These are phyloP conservation scores for Prionchulus punctatus DNA, from an alignment of 2,888 invertebrate genomes.

Conservation along the genomic window DNA sequence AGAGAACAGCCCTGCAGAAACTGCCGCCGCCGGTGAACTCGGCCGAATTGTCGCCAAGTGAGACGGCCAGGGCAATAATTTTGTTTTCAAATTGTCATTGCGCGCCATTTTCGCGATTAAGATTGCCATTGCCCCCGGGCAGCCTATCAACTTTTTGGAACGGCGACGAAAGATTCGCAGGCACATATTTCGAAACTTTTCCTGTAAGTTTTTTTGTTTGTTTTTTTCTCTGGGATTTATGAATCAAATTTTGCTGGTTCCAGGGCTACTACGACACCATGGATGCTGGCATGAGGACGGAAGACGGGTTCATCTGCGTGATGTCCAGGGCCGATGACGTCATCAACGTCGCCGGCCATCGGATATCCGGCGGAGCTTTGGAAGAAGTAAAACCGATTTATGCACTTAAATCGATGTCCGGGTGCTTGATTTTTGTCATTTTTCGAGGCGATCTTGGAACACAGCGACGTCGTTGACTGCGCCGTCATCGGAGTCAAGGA, in stretches of 20 bases:
- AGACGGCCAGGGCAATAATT: no score
- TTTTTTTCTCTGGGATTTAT: conserved; percentile 7
- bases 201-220: conserved; percentile 46
- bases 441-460: conserved; percentile 54
- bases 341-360: conserved; percentile 83
- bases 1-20: conserved; percentile 48
- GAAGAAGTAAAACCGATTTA: conserved; percentile 50
- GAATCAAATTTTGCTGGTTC: no score
- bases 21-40: conserved; percentile 53
- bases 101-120: conserved; percentile 37
- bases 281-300: conserved; percentile 75
- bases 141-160: conserved; percentile 64
- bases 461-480: conserved; percentile 65
- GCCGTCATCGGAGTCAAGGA: conserved; percentile 80
- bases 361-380: conserved; percentile 68
- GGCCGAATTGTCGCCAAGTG: conserved; percentile 54
- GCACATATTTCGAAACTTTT: conserved; percentile 63
- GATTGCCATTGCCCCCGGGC: conserved; percentile 74
- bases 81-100: no score
- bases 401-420: no score
- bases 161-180: conserved; percentile 58
- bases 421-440: no score
- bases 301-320: conserved; percentile 66
- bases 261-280: conserved; percentile 83
- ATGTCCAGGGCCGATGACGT: conserved; percentile 82